Conservation (phyloP, 2,888 invertebrate genomes). For the Acronicta alni region DNA sequence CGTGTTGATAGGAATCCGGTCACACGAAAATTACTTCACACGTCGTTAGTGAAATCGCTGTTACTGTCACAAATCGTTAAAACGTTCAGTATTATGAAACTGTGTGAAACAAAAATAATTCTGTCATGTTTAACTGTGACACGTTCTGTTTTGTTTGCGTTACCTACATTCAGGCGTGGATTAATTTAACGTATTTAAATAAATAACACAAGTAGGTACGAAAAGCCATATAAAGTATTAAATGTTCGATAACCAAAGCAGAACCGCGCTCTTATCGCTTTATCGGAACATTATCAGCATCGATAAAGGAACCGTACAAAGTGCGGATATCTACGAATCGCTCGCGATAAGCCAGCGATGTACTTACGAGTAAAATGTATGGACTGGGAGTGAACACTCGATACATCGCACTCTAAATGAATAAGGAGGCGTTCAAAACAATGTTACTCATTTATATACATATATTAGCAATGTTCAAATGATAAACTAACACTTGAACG, state of each 20-base stretch:
- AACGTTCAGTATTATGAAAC: constrained; percentile 36
- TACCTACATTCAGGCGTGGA: constrained; percentile 27
- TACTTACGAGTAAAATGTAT: constrained; percentile 38
- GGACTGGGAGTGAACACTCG: constrained; percentile 18
- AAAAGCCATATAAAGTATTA: constrained; percentile 37
- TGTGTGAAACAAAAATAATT: constrained; percentile 30
- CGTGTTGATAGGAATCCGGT: constrained; percentile 22
- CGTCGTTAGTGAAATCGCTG: constrained; percentile 15
- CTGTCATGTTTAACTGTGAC: constrained; percentile 12
- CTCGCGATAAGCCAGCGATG: constrained; percentile 59
- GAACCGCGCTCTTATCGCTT: constrained; percentile 61
- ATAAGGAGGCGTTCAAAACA: constrained; percentile 37
- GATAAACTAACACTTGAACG: constrained; percentile 9
- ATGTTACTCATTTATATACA: constrained; percentile 22
- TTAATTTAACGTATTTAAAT: constrained; percentile 19
- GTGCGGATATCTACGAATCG: constrained; percentile 64
- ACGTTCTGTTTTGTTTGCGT: constrained; percentile 28
- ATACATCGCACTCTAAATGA: constrained; percentile 33
- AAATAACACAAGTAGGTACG: constrained; percentile 27
- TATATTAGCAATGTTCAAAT: constrained; percentile 23
- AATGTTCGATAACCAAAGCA: constrained; percentile 64
- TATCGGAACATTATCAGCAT: constrained; percentile 68
- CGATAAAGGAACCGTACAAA: constrained; percentile 71
- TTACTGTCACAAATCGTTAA: constrained; percentile 29
- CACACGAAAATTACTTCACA: constrained; percentile 26